Evolutionary conservation across 2,797 vertebrate species (phyloP), one percentile per base, ranked within the genome.

Genomic region (Tenualosa thibaudeaui): DNA sequence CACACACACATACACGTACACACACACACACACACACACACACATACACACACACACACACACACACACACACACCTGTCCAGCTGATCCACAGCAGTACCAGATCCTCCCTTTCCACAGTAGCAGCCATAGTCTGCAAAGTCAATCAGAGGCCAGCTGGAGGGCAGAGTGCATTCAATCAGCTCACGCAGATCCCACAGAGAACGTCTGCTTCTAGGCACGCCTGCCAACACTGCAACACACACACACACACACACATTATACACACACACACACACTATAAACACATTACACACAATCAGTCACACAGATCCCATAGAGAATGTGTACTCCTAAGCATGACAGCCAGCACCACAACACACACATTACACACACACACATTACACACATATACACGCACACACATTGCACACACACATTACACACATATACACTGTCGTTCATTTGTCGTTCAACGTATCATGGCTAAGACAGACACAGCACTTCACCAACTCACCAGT

Each of bases 1-100:
- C 58, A 62, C 58, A 62, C 58, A 62, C 22, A 60, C 56, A n/a
- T n/a, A n/a, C n/a, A n/a, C n/a, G n/a, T n/a, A 60, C 56, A 60
- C 56, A 60, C 56, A 60, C 22, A 62, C 58, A n/a, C n/a, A n/a
- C n/a, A n/a, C n/a, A n/a, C n/a, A n/a, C n/a, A n/a, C n/a, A n/a
- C n/a, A n/a, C n/a, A n/a, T n/a, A n/a, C n/a, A 9, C 58, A 60
- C 58, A 60, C 58, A 62, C 22, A 62, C 58, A 62, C 58, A 62
- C 58, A 62, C 22, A 60, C 56, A 60, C 56, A 60, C 56, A 60
- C 56, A 60, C 22, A 62, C 58, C 58, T 62, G 58, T 62, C 58
- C 7, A 62, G 58, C n/a, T 62, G 58, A n/a, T 62, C 58, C 5
- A 62, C 58, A 3, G 58, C n/a, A 0, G 58, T 62, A 6, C 58